Evolutionary conservation across 2,888 invertebrate genomes (phyloP), one percentile per base, ranked within the genome.

Genomic region (Leptinotarsa haldemani): DNA sequence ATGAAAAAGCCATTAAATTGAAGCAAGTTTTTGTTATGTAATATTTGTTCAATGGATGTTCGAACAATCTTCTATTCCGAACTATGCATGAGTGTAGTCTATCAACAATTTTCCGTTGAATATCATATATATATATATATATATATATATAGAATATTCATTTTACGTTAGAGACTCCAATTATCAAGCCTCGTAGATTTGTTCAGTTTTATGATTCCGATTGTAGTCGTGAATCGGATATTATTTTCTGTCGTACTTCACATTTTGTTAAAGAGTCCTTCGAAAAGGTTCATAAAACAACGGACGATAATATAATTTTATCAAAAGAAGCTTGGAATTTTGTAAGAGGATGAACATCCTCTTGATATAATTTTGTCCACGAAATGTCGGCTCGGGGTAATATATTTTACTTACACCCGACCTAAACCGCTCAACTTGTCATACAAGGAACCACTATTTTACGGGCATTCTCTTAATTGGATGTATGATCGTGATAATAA

Each of bases 331-430:
- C 58, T 22, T 13, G 61, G 16, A 15, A 30, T 40, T 61, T 40
- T 40, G 30, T 61, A 61, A 61, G 56, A 46, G 30, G 65, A 67
- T 71, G 25, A 72, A 75, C 70, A 67, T 69, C 66, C 65, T 65
- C 53, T 22, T 70, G 67, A 73, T 75, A 68, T 68, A 65, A 73
- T 73, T 68, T 65, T 65, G 69, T 69, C 68, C 71, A 74, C 69
- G 69, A 65, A 68, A 69, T 22, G 66, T 72, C 71, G 65, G 66
- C 61, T 68, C 25, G 56, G 52, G 65, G 69, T 77, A 66, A 77
- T 77, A 75, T 75, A 73, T 77, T 68, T 69, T 70, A 65, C 75
- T 77, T 77, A 75, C 67, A 70, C 53, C 70, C 70, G 50, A 52
- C 65, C 58, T 74, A 75, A 77, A 68, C 71, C 56, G 73, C 77